These are phyloP conservation scores for Plodia interpunctella DNA, from an alignment of 1,140 invertebrate genomes.

Conservation along the genomic window DNA sequence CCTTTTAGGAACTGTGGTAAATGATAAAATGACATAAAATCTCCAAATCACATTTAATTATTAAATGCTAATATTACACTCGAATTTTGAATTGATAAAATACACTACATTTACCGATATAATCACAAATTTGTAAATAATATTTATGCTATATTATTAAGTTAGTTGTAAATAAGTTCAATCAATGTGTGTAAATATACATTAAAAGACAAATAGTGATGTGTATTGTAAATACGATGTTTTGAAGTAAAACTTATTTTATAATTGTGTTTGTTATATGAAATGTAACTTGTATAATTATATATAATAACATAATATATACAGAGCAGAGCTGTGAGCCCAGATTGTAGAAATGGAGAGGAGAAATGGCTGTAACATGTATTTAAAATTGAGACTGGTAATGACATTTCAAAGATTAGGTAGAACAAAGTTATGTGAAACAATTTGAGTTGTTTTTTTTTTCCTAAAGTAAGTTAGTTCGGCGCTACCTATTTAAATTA, in stretches of 20 bases:
- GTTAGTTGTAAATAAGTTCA: constrained; percentile 15
- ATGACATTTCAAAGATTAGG: too few species aligned
- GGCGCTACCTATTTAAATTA: too few species aligned
- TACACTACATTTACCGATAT: too few species aligned
- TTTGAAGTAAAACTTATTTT: constrained; percentile 22
- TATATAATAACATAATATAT: constrained; percentile 24
- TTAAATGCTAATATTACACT: too few species aligned
- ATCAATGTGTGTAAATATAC: constrained; percentile 39
- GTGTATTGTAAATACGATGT: constrained; percentile 43
- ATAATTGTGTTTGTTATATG: constrained; percentile 31
- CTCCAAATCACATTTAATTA: background rate
- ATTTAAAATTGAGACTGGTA: too few species aligned
- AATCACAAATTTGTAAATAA: background rate
- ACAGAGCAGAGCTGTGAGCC: constrained; percentile 49
- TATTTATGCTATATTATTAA: background rate
- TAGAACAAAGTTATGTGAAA: background rate
- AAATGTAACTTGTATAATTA: constrained; percentile 22
- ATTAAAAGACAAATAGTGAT: constrained; percentile 65
- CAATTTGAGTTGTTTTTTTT: background rate
- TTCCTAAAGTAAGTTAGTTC: too few species aligned
- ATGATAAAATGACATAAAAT: background rate
- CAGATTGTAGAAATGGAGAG: constrained; percentile 30
- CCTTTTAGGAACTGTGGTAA: background rate
- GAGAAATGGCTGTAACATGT: background rate
- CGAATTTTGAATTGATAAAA: too few species aligned